phyloP scores from a whole-genome alignment of 2,113 vertebrate species.

The Oryctolagus cuniculus region mOryCun1.1 NC_091441.1:121671001-121671500 shows the following conservation, averaged over 20 bases:
- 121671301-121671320: not conserved
- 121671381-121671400: conserved; percentile 43
- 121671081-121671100: not conserved
- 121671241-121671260: not conserved
- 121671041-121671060: not conserved
- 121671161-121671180: not conserved
- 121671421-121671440: conserved; percentile 41
- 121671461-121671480: conserved; percentile 23
- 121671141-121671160: not conserved
- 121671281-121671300: not conserved
- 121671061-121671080: not conserved
- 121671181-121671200: not conserved
- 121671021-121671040: not conserved
- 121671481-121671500: conserved; percentile 15
- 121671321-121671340: not conserved
- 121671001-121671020: not conserved
- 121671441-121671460: conserved; percentile 21
- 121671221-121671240: not conserved
- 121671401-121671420: conserved; percentile 22
- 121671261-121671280: too few species aligned
- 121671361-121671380: not conserved
- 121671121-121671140: not conserved
- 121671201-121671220: not conserved
- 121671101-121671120: not conserved
- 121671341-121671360: not conserved